Conservation (phyloP, 2,888 invertebrate genomes). For the Caenorhabditis drosophilae region DNA sequence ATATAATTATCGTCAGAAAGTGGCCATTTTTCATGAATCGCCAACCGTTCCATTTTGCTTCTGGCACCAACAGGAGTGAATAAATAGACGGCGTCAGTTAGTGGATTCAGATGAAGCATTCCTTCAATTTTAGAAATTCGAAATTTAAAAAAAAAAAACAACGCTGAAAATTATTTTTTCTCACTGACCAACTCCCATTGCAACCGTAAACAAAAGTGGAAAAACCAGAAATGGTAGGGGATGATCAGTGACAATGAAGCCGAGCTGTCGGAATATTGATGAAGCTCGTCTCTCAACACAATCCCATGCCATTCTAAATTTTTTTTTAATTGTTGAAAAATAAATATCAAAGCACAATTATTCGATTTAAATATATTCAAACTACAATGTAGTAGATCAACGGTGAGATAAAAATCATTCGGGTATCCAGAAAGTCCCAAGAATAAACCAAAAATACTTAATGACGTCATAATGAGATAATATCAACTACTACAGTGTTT, state of each 20-base stretch:
- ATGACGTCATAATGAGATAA: too few relatives aligned
- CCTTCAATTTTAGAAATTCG: too few relatives aligned
- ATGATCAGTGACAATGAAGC: slow-evolving; percentile 56
- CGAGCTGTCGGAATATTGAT: slow-evolving; percentile 61
- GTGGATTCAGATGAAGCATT: slow-evolving; percentile 60
- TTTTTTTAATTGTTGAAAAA: slow-evolving; percentile 7
- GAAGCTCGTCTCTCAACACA: slow-evolving; percentile 63
- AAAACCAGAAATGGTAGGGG: slow-evolving; percentile 66
- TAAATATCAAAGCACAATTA: slow-evolving; percentile 4
- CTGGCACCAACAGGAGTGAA: slow-evolving; percentile 65
- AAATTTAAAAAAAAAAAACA: slow-evolving; percentile 2
- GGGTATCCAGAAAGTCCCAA: too few relatives aligned
- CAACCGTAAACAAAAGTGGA: slow-evolving; percentile 63
- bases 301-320: slow-evolving; percentile 46
- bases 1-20: slow-evolving; percentile 66
- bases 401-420: too few relatives aligned
- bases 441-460: too few relatives aligned
- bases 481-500: too few relatives aligned
- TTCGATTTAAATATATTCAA: too few relatives aligned
- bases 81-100: slow-evolving; percentile 66
- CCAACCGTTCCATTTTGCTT: slow-evolving; percentile 62
- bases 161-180: slow-evolving; percentile 4
- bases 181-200: slow-evolving; percentile 52
- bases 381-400: too few relatives aligned
- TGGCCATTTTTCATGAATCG: slow-evolving; percentile 69